Evolutionary conservation across 2,113 vertebrate genomes (phyloP), one percentile per base, ranked within the genome.

Genomic region (Vulpes vulpes): DNA sequence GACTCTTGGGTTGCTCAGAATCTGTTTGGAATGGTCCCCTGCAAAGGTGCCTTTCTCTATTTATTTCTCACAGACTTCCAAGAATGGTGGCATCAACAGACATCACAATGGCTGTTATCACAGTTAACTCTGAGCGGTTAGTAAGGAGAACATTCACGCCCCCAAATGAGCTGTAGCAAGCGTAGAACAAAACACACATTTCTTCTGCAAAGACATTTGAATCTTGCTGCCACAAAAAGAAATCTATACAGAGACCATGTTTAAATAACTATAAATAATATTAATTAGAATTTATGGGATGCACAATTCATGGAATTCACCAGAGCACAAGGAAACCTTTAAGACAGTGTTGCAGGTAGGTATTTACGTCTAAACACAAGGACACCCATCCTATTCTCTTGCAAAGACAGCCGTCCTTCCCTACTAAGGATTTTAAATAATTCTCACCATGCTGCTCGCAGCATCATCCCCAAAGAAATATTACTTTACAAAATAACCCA

Each of bases 391-490:
- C 97, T 49, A 69, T 98, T 98, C 98, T 97, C 97, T 98, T 97
- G 98, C 97, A 94, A 97, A 98, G 98, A 98, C 98, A 95, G 98
- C 98, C 97, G 98, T 98, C 98, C 98, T 98, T 99, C 98, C 98
- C 98, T 95, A 98, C 98, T 98, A 98, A 99, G 98, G 97, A 64
- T 78, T 99, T 99, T 99, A 99, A 99, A 99, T 99, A 99, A 98
- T 97, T 98, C 99, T 98, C 96, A 97, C 98, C 97, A 98, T 99
- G 99, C 99, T 99, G 99, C 99, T 99, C 97, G 99, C 99, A 99
- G 99, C 99, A 99, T 99, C 98, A 97, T 97, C 98, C 98, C 97
- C 98, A 96, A 96, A 96, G 98, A 98, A 99, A 99, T 96, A 98
- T 99, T 99, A 99, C 99, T 99, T 99, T 99, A 99, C 99, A 99